phyloP scores from a whole-genome alignment of 2,888 invertebrate species.

The Ptycholaimellus sp. region DNA sequence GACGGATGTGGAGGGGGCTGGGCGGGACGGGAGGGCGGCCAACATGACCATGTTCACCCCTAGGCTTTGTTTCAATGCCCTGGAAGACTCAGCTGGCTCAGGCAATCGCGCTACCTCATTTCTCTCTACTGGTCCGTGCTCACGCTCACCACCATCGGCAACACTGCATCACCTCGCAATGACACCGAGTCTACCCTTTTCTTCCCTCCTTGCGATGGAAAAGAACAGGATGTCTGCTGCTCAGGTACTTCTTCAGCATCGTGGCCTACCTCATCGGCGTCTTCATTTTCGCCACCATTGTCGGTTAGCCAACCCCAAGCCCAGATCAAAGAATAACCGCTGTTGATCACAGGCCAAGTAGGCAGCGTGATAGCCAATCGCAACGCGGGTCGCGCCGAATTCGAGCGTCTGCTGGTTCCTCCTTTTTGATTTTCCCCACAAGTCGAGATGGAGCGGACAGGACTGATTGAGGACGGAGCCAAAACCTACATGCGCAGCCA shows the following conservation, averaged over 20 bases:
- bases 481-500: slow-evolving; percentile 93
- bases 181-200: slow-evolving; percentile 67
- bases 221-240: too few species aligned
- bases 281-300: slow-evolving; percentile 88
- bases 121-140: slow-evolving; percentile 88
- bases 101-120: neutral
- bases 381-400: slow-evolving; percentile 79
- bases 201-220: too few species aligned
- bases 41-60: slow-evolving; percentile 32
- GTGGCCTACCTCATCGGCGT: slow-evolving; percentile 87
- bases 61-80: neutral
- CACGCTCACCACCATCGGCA: slow-evolving; percentile 80
- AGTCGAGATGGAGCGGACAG: neutral
- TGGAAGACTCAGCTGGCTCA: neutral
- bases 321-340: neutral
- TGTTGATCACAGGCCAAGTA: slow-evolving; percentile 48
- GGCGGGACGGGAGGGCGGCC: too few species aligned
- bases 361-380: slow-evolving; percentile 90
- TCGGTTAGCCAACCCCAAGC: slow-evolving; percentile 39
- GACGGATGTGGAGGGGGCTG: too few species aligned
- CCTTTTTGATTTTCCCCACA: too few species aligned
- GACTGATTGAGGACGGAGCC: slow-evolving; percentile 48
- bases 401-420: slow-evolving; percentile 59
- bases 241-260: slow-evolving; percentile 88
- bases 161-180: slow-evolving; percentile 76